Evolutionary conservation across 64 coral and sea anemone species (phyloP).

Genomic region (Anthopleura sola): DNA sequence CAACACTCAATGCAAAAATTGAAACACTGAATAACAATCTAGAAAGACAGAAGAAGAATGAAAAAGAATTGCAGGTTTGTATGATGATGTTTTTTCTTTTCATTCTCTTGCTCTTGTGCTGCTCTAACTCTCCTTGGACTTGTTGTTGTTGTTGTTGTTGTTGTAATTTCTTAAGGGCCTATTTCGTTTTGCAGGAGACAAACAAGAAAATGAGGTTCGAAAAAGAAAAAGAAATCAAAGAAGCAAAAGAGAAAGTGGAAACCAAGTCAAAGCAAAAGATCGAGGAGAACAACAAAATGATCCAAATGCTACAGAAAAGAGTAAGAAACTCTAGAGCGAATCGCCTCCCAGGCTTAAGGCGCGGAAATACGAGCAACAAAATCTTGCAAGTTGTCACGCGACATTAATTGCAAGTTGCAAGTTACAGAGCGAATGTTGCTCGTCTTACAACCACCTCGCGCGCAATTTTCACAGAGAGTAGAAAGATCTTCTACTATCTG

Average conservation of each 20-base stretch:
- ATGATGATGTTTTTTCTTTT: neutral
- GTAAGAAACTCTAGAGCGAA: conserved; percentile 54
- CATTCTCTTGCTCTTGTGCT: neutral
- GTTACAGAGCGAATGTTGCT: too few relatives aligned
- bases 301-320: conserved; percentile 88
- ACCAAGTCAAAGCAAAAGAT: conserved; percentile 84
- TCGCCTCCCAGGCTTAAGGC: too few relatives aligned
- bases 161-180: neutral
- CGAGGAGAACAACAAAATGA: conserved; percentile 93
- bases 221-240: conserved; percentile 89
- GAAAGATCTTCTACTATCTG: too few relatives aligned
- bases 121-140: too few relatives aligned
- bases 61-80: conserved; percentile 86
- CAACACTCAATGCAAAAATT: conserved; percentile 77
- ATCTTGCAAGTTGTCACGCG: too few relatives aligned
- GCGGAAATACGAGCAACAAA: too few relatives aligned
- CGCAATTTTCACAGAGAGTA: too few relatives aligned
- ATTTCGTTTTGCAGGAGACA: conserved; percentile 39
- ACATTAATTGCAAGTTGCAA: too few relatives aligned
- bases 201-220: conserved; percentile 80
- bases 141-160: too few relatives aligned
- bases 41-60: conserved; percentile 80
- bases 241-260: conserved; percentile 76
- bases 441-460: too few relatives aligned
- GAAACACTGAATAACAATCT: conserved; percentile 86